Conservation (phyloP, 64 coral and sea anemone species). For the Montipora efflorescens region DNA sequence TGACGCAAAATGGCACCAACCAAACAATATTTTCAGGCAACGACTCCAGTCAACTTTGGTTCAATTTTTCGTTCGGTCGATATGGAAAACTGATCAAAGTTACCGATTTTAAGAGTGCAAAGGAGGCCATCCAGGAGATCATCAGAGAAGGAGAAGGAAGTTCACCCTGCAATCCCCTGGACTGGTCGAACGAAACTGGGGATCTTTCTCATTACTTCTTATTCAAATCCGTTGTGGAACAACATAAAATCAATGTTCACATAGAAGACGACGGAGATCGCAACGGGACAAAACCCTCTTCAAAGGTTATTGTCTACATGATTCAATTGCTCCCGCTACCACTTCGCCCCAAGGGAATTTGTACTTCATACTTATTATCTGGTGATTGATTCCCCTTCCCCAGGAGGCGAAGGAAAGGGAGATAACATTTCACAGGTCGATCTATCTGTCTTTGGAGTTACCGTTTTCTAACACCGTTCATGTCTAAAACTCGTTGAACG, state of each 20-base stretch:
- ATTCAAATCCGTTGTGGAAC: constrained; percentile 54
- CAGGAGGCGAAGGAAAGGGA: no score
- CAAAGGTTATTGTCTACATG: no score
- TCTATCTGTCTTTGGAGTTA: no score
- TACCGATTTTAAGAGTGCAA: neutral
- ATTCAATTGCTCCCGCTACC: neutral
- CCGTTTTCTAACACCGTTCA: no score
- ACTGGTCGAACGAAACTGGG: neutral
- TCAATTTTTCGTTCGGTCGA: neutral
- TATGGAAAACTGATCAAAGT: neutral
- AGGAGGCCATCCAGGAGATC: constrained; percentile 40
- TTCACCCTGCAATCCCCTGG: constrained; percentile 47
- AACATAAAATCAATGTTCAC: constrained; percentile 2
- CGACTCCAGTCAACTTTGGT: neutral
- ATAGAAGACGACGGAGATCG: no score
- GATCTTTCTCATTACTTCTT: constrained; percentile 63
- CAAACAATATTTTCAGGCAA: constrained; percentile 45
- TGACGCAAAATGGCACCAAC: constrained; percentile 37
- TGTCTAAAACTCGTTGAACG: no score
- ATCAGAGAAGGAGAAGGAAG: constrained; percentile 38
- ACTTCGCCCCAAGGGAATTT: no score
- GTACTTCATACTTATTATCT: no score
- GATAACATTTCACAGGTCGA: no score
- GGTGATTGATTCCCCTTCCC: no score
- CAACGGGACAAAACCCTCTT: no score